Conservation (phyloP, 1,140 invertebrate species). For the Pseudachorutes palmiensis region DNA sequence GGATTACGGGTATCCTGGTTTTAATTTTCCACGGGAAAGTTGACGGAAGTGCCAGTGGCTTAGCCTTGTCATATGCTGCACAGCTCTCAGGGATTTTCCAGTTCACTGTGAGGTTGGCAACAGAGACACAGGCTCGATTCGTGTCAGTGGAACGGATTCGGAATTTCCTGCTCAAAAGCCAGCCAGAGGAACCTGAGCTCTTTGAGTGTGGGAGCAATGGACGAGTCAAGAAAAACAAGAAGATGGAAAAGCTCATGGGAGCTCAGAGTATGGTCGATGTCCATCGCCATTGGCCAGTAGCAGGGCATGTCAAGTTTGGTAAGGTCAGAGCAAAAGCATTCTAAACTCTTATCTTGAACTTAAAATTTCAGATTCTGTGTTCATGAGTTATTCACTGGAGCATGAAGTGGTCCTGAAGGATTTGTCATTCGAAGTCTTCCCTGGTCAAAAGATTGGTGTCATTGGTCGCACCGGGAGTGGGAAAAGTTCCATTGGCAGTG, state of each 20-base stretch:
- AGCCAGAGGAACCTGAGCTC: conserved; percentile 20
- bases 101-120: conserved; percentile 55
- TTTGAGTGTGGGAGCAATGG: conserved; percentile 8
- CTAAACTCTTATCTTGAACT: no score
- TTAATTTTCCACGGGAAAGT: conserved; percentile 51
- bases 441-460: conserved; percentile 56
- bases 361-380: conserved; percentile 18
- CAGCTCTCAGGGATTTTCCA: conserved; percentile 59
- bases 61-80: conserved; percentile 57
- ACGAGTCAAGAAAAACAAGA: neutral
- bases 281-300: conserved; percentile 32
- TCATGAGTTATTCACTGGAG: conserved; percentile 21
- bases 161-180: conserved; percentile 44
- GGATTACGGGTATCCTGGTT: conserved; percentile 50
- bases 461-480: conserved; percentile 58
- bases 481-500: conserved; percentile 52
- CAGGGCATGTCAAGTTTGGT: conserved; percentile 30
- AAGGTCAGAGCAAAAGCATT: no score
- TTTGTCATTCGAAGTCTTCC: conserved; percentile 49
- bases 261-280: conserved; percentile 4
- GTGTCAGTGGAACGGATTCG: conserved; percentile 55
- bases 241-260: neutral
- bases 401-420: conserved; percentile 45
- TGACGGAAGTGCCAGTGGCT: conserved; percentile 55
- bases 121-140: conserved; percentile 59